Evolutionary conservation across 1,140 invertebrate genomes (phyloP).

Genomic region (Apis cerana): DNA sequence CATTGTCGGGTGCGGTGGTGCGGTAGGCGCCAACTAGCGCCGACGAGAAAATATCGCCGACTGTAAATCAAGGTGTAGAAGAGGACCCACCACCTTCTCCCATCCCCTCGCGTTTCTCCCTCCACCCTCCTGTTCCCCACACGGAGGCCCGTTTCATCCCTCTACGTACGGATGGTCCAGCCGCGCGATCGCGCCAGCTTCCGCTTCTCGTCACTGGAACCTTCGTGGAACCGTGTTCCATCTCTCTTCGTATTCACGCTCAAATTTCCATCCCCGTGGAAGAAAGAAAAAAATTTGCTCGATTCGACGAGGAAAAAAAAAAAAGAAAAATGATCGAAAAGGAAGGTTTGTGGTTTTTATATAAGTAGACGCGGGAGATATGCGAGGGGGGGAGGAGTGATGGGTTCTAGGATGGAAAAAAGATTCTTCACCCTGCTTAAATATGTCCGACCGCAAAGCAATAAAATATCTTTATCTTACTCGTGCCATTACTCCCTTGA

Average conservation of each 20-base stretch:
- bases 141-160: constrained; percentile 45
- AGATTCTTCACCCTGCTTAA: constrained; percentile 75
- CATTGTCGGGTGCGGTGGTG: constrained; percentile 76
- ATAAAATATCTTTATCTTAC: constrained; percentile 82
- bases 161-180: constrained; percentile 20
- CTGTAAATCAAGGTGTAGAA: constrained; percentile 78
- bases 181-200: constrained; percentile 62
- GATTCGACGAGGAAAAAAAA: too few relatives aligned
- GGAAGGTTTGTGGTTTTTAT: too few relatives aligned
- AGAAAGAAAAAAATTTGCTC: too few relatives aligned
- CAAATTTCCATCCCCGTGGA: constrained; percentile 21
- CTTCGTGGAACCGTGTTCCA: constrained; percentile 58
- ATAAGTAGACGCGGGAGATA: too few relatives aligned
- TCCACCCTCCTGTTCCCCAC: not conserved
- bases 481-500: constrained; percentile 80
- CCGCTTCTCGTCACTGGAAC: constrained; percentile 70
- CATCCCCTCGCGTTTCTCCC: not conserved
- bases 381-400: too few relatives aligned
- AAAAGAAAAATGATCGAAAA: too few relatives aligned
- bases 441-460: constrained; percentile 79
- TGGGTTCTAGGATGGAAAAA: constrained; percentile 52
- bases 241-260: constrained; percentile 21
- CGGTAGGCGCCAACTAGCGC: constrained; percentile 75
- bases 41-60: constrained; percentile 77
- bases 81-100: constrained; percentile 59